A percentile compares a stretch with the other conserved stretches of the same genome.
Conservation (phyloP, 2,113 vertebrate genomes). For the Lipophrys pholis region DNA sequence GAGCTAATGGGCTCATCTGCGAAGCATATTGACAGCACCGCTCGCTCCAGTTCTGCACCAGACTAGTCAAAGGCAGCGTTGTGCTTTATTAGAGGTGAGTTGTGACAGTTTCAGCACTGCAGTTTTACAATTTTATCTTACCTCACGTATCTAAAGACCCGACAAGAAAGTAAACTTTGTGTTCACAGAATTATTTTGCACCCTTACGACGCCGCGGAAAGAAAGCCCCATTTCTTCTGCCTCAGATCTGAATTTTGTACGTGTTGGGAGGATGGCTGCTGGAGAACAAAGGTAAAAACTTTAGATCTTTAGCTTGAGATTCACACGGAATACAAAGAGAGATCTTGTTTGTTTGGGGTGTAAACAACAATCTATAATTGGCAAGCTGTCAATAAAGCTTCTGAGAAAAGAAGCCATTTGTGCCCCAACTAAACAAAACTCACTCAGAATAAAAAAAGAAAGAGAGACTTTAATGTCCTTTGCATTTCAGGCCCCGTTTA, state of each 20-base stretch:
- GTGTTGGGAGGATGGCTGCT: constrained; percentile 29
- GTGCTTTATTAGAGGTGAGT: constrained; percentile 67
- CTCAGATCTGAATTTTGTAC: constrained; percentile 51
- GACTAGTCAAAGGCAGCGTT: constrained; percentile 58
- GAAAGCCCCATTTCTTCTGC: constrained; percentile 2
- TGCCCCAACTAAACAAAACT: constrained; percentile 13
- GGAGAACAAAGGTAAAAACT: constrained; percentile 31
- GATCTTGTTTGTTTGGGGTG: constrained; percentile 45
- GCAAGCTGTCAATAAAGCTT: constrained; percentile 46
- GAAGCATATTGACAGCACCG: constrained; percentile 64
- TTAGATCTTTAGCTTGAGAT: constrained; percentile 27
- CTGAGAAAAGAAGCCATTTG: constrained; percentile 16
- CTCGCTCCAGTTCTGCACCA: constrained; percentile 38
- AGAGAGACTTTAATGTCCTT: too few species aligned
- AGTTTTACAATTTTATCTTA: constrained; percentile 38
- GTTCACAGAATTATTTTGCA: constrained; percentile 45
- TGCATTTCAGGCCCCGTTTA: too few species aligned
- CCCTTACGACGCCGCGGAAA: not conserved
- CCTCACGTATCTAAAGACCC: constrained; percentile 43
- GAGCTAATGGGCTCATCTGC: constrained; percentile 74
- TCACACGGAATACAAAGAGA: constrained; percentile 26
- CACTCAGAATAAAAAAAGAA: too few species aligned
- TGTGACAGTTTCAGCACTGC: constrained; percentile 60
- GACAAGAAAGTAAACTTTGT: constrained; percentile 42
- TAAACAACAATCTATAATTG: constrained; percentile 54